Evolutionary conservation across 2,888 invertebrate genomes (phyloP), one percentile per base, ranked within the genome.

Genomic region (Blera fallax): DNA sequence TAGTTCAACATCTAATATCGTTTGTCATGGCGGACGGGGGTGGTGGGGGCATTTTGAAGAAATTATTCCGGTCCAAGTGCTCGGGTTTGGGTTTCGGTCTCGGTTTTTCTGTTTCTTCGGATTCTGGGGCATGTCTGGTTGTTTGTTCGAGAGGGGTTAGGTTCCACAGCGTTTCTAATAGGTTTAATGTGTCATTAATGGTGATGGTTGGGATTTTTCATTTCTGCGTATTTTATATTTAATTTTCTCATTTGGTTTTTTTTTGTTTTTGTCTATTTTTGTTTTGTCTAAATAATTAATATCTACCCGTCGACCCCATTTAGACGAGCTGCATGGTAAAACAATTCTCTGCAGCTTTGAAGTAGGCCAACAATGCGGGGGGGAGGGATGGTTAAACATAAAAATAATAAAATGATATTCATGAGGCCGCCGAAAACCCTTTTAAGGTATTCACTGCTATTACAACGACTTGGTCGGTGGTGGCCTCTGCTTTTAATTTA

Each of bases 11-110:
- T 48, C 48, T 48, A 43, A 16, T 60, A 40, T 60, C 14, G 37
- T 40, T 40, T 18, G n/a, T 34, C 24, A 11, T 1, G 34, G 18
- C 11, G 40, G 3, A 18, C 0, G 52, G 11, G 34, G 16, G 34
- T 3, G 32, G 24, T 0, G 45, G n/a, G 7, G 37, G 50, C 11
- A 27, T 73, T 43, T 27, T 32, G 18, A 67, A 76, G 18, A 67
- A 76, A 67, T 76, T 76, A 65, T 76, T 77, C 69, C 69, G 69
- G 77, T 77, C 50, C 69, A 77, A 77, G 69, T 60, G 58, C 50
- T 67, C 58, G 21, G 16, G 14, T 6, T 40, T 40, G 2, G 24
- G 24, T 32, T 43, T 43, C 1, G 50, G n/a, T 45, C 14, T 3
- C 5, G n/a, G 14, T 11, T 16, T n/a, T n/a, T 4, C n/a, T 50